Conservation (phyloP, 2,888 invertebrate genomes). For the Spodoptera exigua region DNA sequence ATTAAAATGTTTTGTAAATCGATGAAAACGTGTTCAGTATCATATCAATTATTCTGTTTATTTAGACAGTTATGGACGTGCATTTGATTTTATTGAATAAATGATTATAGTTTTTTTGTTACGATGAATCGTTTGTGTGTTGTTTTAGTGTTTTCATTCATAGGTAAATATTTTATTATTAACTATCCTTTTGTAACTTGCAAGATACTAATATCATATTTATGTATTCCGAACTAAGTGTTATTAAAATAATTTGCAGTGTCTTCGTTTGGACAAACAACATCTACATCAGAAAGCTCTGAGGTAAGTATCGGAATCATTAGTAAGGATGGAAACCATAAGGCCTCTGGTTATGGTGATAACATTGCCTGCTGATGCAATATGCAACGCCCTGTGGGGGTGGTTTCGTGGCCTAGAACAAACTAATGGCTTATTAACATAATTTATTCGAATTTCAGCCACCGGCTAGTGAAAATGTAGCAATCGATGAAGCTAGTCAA, state of each 20-base stretch:
- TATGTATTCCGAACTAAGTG: background rate
- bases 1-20: slow-evolving; percentile 9
- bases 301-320: slow-evolving; percentile 6
- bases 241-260: slow-evolving; percentile 12
- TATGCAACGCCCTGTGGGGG: no score
- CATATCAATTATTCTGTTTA: slow-evolving; percentile 12
- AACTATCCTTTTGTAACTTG: background rate
- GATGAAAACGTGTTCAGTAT: background rate
- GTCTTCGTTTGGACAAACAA: background rate
- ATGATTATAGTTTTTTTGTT: background rate
- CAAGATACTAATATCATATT: background rate
- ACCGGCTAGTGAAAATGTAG: no score
- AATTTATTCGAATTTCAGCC: no score
- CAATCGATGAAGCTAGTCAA: no score
- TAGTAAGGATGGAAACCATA: no score
- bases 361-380: no score
- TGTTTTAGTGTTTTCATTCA: slow-evolving; percentile 9
- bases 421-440: no score
- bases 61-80: slow-evolving; percentile 4
- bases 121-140: slow-evolving; percentile 2
- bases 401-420: no score
- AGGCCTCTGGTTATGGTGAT: no score
- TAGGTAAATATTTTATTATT: slow-evolving; percentile 14
- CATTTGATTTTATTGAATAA: background rate
- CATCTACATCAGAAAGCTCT: background rate